Percentiles rank a stretch among this genome's conserved stretches.
Evolutionary conservation across 2,888 invertebrate species (phyloP).

Genomic region (Aphidius colemani): DNA sequence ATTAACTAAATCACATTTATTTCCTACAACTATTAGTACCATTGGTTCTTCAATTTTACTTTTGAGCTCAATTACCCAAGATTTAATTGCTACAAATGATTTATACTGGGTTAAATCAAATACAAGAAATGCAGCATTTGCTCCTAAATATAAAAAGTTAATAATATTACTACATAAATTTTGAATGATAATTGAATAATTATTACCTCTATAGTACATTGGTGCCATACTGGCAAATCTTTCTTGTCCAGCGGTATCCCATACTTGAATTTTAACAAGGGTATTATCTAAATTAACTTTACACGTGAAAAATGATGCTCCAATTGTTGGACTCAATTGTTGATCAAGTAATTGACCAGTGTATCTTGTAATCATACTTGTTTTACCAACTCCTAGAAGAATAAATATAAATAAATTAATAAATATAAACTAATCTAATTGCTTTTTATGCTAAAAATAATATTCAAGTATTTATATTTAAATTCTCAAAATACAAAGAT

Average conservation of each 20-base stretch:
- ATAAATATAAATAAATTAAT: slow-evolving; percentile 20
- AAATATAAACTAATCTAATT: background rate
- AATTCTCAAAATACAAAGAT: too few relatives aligned
- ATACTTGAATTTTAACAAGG: slow-evolving; percentile 80
- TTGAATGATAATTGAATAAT: too few relatives aligned
- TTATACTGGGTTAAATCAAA: slow-evolving; percentile 81
- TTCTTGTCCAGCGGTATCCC: slow-evolving; percentile 91
- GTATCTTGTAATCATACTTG: slow-evolving; percentile 81
- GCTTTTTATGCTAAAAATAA: background rate
- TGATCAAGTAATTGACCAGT: slow-evolving; percentile 78
- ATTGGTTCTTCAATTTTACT: slow-evolving; percentile 80
- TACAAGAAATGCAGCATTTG: slow-evolving; percentile 85
- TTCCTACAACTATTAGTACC: slow-evolving; percentile 81
- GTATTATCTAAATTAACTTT: slow-evolving; percentile 75
- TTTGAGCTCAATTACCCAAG: slow-evolving; percentile 82
- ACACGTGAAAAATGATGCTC: slow-evolving; percentile 88
- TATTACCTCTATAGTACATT: slow-evolving; percentile 84
- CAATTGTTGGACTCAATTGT: slow-evolving; percentile 82
- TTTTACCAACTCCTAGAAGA: slow-evolving; percentile 85
- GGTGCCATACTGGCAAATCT: slow-evolving; percentile 90
- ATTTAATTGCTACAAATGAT: slow-evolving; percentile 79
- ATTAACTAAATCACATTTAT: slow-evolving; percentile 78
- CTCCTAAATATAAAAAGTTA: slow-evolving; percentile 44
- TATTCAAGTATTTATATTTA: background rate
- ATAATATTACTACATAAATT: too few relatives aligned